Evolutionary conservation across 1,140 invertebrate genomes (phyloP).

Genomic region (Hylaeus anthracinus): DNA sequence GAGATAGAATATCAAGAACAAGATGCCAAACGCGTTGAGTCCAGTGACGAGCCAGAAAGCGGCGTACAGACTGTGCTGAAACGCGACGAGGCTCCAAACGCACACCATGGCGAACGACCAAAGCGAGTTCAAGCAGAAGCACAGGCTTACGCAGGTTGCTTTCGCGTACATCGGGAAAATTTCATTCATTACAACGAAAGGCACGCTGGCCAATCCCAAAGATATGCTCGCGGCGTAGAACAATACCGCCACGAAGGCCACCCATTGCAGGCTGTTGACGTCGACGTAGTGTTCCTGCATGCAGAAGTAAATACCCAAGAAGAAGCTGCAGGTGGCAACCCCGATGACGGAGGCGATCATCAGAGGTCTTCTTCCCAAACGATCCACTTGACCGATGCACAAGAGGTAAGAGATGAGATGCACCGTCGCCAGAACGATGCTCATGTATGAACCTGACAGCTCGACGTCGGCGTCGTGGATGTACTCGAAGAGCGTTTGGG

Average conservation of each 20-base stretch:
- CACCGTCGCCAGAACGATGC: not conserved
- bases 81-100: not conserved
- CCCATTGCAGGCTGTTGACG: not conserved
- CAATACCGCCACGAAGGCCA: conserved; percentile 1
- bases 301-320: conserved; percentile 25
- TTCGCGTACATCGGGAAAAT: conserved; percentile 38
- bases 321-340: conserved; percentile 3
- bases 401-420: not conserved
- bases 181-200: conserved; percentile 29
- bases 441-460: not conserved
- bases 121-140: conserved; percentile 2
- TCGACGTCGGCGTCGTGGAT: not conserved
- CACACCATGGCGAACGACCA: not conserved
- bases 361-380: conserved; percentile 31
- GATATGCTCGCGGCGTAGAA: conserved; percentile 9
- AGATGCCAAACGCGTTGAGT: conserved; percentile 10
- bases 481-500: conserved; percentile 26
- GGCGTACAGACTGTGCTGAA: not conserved
- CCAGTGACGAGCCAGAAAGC: conserved; percentile 26
- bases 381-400: conserved; percentile 19
- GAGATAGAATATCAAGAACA: conserved; percentile 16
- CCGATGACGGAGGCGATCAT: conserved; percentile 24
- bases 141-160: conserved; percentile 9
- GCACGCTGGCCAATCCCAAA: conserved; percentile 26
- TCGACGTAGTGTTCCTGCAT: conserved; percentile 9